phyloP scores from a whole-genome alignment of 2,113 vertebrate genomes.

The Phoxinus phoxinus region DNA sequence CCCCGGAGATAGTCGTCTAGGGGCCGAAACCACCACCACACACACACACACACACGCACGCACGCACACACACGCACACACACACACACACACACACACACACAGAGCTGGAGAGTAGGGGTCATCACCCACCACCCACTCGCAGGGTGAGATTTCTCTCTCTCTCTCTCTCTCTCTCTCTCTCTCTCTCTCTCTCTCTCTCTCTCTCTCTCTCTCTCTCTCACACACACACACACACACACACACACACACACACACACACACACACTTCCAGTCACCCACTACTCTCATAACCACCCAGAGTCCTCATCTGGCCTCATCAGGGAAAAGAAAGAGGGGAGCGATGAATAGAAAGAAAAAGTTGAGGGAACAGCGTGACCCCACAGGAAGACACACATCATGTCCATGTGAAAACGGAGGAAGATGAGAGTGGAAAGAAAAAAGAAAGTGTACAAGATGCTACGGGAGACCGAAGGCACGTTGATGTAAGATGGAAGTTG shows the following conservation, averaged over 20 bases:
- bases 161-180: too few relatives aligned
- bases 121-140: conserved; percentile 46
- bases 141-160: conserved; percentile 32
- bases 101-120: background rate
- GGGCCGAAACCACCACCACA: conserved; percentile 27
- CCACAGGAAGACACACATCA: conserved; percentile 37
- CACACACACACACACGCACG: background rate
- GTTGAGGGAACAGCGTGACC: conserved; percentile 12
- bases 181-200: too few relatives aligned
- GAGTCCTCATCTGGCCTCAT: conserved; percentile 13
- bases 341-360: conserved; percentile 23
- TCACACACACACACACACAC: background rate
- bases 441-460: background rate
- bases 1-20: conserved; percentile 42
- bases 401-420: conserved; percentile 21
- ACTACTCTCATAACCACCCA: background rate
- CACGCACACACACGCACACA: background rate
- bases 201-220: too few relatives aligned
- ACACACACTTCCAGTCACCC: conserved; percentile 3
- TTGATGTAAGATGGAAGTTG: background rate
- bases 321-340: background rate
- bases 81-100: background rate
- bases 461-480: background rate
- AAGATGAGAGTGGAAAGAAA: conserved; percentile 25
- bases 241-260: background rate